These are phyloP conservation scores for Salpingus planirostris DNA, from an alignment of 2,888 invertebrate species.

Conservation along the genomic window DNA sequence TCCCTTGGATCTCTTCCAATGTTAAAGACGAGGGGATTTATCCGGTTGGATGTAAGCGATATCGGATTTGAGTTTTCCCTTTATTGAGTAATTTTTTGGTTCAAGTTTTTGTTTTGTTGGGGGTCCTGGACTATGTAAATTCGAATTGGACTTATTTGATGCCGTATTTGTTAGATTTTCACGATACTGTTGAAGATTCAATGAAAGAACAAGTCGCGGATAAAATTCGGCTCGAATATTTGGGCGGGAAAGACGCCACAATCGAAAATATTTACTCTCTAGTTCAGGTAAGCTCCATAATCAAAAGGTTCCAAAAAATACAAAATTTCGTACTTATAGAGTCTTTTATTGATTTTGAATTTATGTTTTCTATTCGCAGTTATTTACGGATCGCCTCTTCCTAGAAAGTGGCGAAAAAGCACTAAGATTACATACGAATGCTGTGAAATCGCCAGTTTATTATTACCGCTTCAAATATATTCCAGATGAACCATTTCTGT, in stretches of 20 bases:
- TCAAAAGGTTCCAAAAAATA: too few species aligned
- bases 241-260: neutral
- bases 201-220: neutral
- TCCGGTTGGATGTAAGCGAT: neutral
- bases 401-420: conserved; percentile 2
- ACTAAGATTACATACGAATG: conserved; percentile 2
- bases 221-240: neutral
- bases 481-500: neutral
- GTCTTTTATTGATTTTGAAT: too few species aligned
- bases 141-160: conserved; percentile 1
- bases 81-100: too few species aligned
- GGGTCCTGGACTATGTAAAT: conserved; percentile 44
- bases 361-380: neutral
- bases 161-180: neutral
- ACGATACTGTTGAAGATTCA: neutral
- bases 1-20: neutral
- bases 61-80: too few species aligned
- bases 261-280: conserved; percentile 1
- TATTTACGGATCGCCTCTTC: conserved; percentile 1
- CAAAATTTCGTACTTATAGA: too few species aligned
- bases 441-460: conserved; percentile 3
- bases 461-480: conserved; percentile 3
- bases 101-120: conserved; percentile 32
- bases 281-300: too few species aligned
- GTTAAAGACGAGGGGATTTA: neutral